phyloP scores from a whole-genome alignment of 2,797 vertebrate genomes.

The Peromyscus aztecus region DNA sequence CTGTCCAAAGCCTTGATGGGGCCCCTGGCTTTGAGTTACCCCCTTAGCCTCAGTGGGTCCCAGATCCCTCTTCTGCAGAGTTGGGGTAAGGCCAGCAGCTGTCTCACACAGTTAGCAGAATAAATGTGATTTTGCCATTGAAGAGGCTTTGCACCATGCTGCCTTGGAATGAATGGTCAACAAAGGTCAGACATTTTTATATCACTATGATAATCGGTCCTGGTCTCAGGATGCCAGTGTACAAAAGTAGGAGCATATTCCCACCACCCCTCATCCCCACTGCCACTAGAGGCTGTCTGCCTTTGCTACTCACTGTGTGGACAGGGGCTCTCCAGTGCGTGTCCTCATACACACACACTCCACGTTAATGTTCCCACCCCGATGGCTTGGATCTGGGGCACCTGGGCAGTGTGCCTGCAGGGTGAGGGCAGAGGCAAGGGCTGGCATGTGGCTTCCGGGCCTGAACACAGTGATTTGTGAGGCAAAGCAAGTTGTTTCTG shows the following conservation, averaged over 20 bases:
- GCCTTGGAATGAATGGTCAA: not conserved
- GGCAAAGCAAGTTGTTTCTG: not conserved
- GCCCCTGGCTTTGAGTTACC: not conserved
- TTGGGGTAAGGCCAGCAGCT: not conserved
- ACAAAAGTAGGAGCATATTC: not conserved
- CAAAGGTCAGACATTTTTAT: not conserved
- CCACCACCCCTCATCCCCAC: not conserved
- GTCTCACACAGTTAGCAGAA: not conserved
- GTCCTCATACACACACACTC: too few species aligned
- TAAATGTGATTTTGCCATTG: not conserved
- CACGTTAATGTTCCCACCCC: too few species aligned
- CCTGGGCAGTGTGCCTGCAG: not conserved
- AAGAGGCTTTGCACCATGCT: not conserved
- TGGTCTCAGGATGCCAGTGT: not conserved
- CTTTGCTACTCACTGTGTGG: not conserved
- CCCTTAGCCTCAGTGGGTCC: not conserved
- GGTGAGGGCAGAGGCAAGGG: not conserved
- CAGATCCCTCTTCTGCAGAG: not conserved
- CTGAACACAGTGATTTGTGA: conserved; percentile 17
- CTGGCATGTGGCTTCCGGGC: not conserved
- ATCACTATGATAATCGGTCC: not conserved
- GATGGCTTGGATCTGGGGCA: not conserved
- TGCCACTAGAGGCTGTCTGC: not conserved
- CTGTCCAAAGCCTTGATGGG: not conserved
- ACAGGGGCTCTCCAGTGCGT: not conserved